Percentiles rank a stretch among this genome's conserved stretches.
These are phyloP conservation scores for Pangasius sanitwongsei DNA, from an alignment of 2,797 vertebrate species.

Conservation along the genomic window DNA sequence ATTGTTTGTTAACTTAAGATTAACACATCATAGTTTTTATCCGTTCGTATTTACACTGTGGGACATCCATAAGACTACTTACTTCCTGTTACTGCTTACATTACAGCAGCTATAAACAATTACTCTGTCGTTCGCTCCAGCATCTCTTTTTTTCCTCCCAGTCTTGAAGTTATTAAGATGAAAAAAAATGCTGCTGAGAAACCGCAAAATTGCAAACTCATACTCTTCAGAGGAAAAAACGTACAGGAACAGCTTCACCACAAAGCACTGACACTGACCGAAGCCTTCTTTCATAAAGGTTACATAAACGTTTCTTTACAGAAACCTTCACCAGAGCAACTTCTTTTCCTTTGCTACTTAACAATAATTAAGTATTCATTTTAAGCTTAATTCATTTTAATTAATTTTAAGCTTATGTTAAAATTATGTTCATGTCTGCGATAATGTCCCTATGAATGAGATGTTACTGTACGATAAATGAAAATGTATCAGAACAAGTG, in stretches of 20 bases:
- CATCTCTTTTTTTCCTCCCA: neutral
- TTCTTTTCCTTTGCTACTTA: neutral
- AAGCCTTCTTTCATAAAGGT: neutral
- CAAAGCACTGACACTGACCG: neutral
- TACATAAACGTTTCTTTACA: neutral
- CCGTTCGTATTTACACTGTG: neutral
- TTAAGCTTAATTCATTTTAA: no score
- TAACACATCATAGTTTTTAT: neutral
- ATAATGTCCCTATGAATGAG: neutral
- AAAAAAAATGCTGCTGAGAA: neutral
- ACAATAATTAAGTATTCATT: neutral
- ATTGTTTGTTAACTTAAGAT: neutral
- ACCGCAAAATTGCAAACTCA: neutral
- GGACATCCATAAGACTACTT: neutral
- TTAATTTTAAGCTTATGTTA: no score
- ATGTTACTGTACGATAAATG: no score
- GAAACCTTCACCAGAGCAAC: neutral
- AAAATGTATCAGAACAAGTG: neutral
- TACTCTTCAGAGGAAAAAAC: no score
- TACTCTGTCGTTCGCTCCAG: no score
- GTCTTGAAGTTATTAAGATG: neutral
- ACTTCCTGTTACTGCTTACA: neutral
- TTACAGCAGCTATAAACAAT: no score
- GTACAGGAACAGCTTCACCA: neutral
- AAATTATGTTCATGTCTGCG: neutral